Base-by-base conservation (phyloP, 1,140 invertebrate species). In the Eriosoma lanigerum region DNA sequence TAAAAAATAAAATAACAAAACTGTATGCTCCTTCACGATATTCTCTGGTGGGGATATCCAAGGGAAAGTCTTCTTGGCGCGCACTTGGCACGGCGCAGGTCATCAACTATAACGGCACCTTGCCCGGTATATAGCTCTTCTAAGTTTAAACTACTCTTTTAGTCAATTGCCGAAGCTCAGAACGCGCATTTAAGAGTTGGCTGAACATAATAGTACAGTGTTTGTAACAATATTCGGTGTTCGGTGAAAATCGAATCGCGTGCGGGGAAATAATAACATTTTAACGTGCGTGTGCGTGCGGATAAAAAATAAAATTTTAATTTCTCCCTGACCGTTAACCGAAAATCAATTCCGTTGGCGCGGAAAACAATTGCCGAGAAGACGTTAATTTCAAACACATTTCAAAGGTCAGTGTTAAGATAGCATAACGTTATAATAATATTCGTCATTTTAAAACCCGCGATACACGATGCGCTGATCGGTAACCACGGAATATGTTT, bases 91-190 rank as follows among this genome's bases (percentile, higher is more conserved):
- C 54, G 75, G 75, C 75, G 75, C 75, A 78, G 75, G 75, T 78
- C 75, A 78, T 78, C 75, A 38, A 62, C 75, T 78, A 78, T 78
- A 78, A 78, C 75, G 75, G 75, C 75, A 78, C 75, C 75, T 78
- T 62, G 56, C 44, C 75, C 75, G 75, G 75, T 78, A 78, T 78
- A 78, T 78, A 78, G 75, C 56, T 62, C 56, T 60, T 60, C 75
- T 62, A 60, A 62, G 75, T 78, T 62, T 48, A 78, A 78, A 78
- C 56, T 48, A 60, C 75, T 78, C 75, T 78, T 78, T 78, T 78
- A 78, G 75, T 78, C 75, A 60, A 62, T 60, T 19, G 75, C 75
- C 24, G 75, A 62, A 62, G 75, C 38, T 62, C 75, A 60, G 56
- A 3, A 60, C 54, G 29, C 75, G 38, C 75, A 60, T 78, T 62